Base-by-base conservation (phyloP, 2,113 vertebrate genomes). In the Argyrosomus japonicus region DNA sequence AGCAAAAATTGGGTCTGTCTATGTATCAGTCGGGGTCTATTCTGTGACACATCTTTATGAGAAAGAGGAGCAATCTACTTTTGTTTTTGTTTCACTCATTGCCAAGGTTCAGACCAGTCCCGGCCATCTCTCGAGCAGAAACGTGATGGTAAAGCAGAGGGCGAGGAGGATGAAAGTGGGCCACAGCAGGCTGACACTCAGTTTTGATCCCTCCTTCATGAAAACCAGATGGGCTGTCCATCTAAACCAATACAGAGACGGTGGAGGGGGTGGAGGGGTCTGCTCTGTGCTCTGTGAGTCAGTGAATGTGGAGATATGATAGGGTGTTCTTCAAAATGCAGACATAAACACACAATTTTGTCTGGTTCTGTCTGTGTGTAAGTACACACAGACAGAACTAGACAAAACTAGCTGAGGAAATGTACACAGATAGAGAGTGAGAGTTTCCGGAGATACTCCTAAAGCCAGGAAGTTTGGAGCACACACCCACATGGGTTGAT, bases 161-260 rank as follows among this genome's bases (percentile, higher is more conserved):
- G 36, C 18, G 15, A 57, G 18, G 64, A 47, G 83, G 83, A 95
- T 93, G 85, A 94, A 94, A 94, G 88, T n/a, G 18, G 53, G 63
- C 68, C 85, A 25, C 88, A 84, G 87, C 58, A 36, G 82, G 58
- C 77, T 84, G 77, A 87, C 83, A 78, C 82, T 84, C 65, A 77
- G 60, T 61, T 86, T 27, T 76, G 79, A 89, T 71, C 83, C 60
- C 36, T n/a, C 9, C 60, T 85, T 91, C 82, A 94, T 93, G 70
- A 85, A 89, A 95, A 90, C 89, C 94, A 92, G 85, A 95, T 93
- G 94, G 77, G 90, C 65, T 62, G 82, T 88, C 79, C 81, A 77
- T 88, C 79, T 77, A 85, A 81, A 75, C 43, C 70, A 64, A 81
- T 75, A 86, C 45, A 69, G 58, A 67, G 48, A 56, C 1, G 27